These are phyloP conservation scores for Diprion similis DNA, from an alignment of 1,140 invertebrate species.

Conservation along the genomic window DNA sequence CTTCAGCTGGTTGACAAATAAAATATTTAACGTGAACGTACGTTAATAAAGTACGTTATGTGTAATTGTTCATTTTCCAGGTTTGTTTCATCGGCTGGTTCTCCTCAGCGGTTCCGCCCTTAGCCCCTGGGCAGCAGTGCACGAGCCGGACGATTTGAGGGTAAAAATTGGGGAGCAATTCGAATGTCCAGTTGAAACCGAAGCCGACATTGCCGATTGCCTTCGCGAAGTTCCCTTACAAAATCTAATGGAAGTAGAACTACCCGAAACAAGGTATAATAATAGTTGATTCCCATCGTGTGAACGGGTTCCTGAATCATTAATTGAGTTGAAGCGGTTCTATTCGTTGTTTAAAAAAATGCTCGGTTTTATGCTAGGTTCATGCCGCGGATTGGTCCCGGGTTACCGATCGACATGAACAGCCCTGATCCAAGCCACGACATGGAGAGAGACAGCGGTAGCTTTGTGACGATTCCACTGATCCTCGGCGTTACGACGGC, in stretches of 20 bases:
- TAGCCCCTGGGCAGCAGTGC: constrained; percentile 81
- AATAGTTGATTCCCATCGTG: constrained; percentile 44
- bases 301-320: constrained; percentile 56
- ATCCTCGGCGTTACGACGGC: constrained; percentile 76
- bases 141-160: constrained; percentile 76
- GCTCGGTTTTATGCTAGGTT: constrained; percentile 42
- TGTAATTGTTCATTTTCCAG: constrained; percentile 59
- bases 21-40: background rate
- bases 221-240: constrained; percentile 67
- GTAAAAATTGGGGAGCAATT: constrained; percentile 75
- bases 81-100: constrained; percentile 83
- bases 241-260: constrained; percentile 68
- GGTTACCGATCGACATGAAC: constrained; percentile 68
- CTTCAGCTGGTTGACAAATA: no score
- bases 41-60: constrained; percentile 9
- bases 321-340: constrained; percentile 32
- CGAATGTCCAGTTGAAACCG: constrained; percentile 62
- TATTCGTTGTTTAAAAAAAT: constrained; percentile 11
- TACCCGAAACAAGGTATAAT: constrained; percentile 67
- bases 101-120: constrained; percentile 88
- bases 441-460: constrained; percentile 72
- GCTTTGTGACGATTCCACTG: constrained; percentile 73
- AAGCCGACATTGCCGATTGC: constrained; percentile 65
- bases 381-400: constrained; percentile 68
- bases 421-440: constrained; percentile 67